Percentiles rank a stretch among this genome's conserved stretches.
Evolutionary conservation across 2,113 vertebrate species (phyloP).

Genomic region (Pomatostomus ruficeps): DNA sequence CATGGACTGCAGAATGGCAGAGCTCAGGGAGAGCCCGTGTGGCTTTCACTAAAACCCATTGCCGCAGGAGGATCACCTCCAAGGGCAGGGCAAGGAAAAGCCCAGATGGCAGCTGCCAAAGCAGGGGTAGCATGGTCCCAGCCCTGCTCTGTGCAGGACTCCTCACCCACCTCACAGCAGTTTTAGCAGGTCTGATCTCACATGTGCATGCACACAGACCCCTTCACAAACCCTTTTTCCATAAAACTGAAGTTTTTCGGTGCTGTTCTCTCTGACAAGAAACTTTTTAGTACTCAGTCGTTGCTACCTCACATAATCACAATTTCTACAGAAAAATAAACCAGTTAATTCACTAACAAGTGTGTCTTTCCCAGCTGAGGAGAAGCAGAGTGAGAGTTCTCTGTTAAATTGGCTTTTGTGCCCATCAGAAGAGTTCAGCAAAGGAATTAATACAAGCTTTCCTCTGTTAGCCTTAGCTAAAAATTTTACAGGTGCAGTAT

Average conservation of each 20-base stretch:
- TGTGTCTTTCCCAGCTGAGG: neutral
- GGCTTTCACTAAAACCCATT: neutral
- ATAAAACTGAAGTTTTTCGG: neutral
- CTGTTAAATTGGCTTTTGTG: neutral
- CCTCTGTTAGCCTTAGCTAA: neutral
- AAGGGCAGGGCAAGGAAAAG: neutral
- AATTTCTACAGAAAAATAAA: neutral
- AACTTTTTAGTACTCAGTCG: neutral
- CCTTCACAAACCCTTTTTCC: neutral
- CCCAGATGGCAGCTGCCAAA: neutral
- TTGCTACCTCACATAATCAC: neutral
- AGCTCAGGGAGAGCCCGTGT: neutral
- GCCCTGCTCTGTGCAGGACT: neutral
- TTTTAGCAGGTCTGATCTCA: neutral
- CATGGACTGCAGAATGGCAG: neutral
- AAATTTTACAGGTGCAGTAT: neutral
- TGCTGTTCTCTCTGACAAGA: neutral
- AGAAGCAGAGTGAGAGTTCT: neutral
- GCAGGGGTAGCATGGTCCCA: neutral
- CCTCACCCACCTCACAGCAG: neutral
- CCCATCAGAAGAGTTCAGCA: neutral
- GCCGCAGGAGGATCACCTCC: accelerated
- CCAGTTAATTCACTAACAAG: neutral
- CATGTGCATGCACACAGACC: neutral
- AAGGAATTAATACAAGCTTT: neutral